Conservation (phyloP, 2,888 invertebrate genomes). For the Trissolcus brochymenae region DNA sequence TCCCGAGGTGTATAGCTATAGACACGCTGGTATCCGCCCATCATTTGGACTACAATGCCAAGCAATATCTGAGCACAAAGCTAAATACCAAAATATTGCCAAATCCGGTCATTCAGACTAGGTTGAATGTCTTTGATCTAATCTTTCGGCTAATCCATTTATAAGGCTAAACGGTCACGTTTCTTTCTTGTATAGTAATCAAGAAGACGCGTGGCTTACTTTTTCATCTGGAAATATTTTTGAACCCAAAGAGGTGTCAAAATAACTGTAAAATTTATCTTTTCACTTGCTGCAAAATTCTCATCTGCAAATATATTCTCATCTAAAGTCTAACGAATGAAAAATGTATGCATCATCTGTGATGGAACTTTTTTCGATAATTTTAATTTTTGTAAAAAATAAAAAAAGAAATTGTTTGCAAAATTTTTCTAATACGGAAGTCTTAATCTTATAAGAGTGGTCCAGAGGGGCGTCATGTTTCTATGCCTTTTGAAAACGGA, state of each 20-base stretch:
- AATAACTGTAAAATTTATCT: no score
- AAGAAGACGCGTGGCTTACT: constrained; percentile 54
- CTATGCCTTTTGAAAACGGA: constrained; percentile 30
- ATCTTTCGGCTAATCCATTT: constrained; percentile 71
- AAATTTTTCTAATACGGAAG: constrained; percentile 18
- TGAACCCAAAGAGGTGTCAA: no score
- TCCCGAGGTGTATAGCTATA: constrained; percentile 2
- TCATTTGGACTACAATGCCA: constrained; percentile 59
- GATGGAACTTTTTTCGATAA: no score
- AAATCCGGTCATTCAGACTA: constrained; percentile 64
- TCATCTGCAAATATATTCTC: no score
- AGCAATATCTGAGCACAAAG: constrained; percentile 65
- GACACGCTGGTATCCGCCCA: constrained; percentile 55
- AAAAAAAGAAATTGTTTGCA: no score
- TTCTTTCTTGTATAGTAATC: constrained; percentile 60
- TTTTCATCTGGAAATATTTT: background rate
- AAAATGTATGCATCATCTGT: no score
- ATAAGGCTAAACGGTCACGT: constrained; percentile 71
- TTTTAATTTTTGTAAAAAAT: no score
- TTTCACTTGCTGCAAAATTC: no score
- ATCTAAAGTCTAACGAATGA: no score
- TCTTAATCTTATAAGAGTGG: constrained; percentile 45
- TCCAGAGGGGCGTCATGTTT: constrained; percentile 45
- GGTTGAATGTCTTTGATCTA: constrained; percentile 69
- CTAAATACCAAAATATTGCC: constrained; percentile 75